Base-by-base conservation (phyloP, 2,797 vertebrate genomes). In the Loriculus beryllinus region DNA sequence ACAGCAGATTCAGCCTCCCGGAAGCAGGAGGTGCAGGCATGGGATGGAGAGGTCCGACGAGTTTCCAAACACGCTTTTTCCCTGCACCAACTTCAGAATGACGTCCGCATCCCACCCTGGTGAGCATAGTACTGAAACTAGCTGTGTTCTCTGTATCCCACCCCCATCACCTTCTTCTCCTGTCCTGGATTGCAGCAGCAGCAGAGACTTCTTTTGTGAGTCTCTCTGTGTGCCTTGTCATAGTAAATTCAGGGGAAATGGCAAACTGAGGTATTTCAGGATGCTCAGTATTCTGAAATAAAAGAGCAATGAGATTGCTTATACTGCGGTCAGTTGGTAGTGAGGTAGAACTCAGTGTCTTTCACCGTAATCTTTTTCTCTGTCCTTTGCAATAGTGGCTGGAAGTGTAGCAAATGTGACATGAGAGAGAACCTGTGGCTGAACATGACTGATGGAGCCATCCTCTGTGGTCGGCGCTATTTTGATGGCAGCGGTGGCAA, bases 341-440 rank as follows among this genome's bases (percentile, higher is more conserved):
- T 28, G 65, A 82, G 21, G 16, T 5, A 28, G 31, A 70, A 47
- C 29, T n/a, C 29, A 4, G 9, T 72, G 20, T 5, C 51, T 88
- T 90, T 71, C 56, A 39, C 47, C 43, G 28, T 78, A 7, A 74
- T 47, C 28, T 62, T 80, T 71, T 80, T 29, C 45, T 85, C 20
- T 70, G 7, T 26, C 71, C 40, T 49, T 29, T 37, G 5, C 52
- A 7, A 42, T 39, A 99, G 99, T 78, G 99, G 99, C 88, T 99
- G 99, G 99, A 98, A 98, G 85, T 99, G 99, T 95, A 99, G 98
- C 95, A 98, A 99, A 87, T 99, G 99, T 81, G 99, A 99, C 96
- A 99, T 99, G 96, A 98, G 98, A 92, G 99, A 99, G 97, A 99
- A 99, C 95, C 92, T 99, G 81, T 99, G 99, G 99, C 98, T 99